Base-by-base conservation (phyloP, 92 coral and sea anemone genomes). In the Parazoanthus darwini region DNA sequence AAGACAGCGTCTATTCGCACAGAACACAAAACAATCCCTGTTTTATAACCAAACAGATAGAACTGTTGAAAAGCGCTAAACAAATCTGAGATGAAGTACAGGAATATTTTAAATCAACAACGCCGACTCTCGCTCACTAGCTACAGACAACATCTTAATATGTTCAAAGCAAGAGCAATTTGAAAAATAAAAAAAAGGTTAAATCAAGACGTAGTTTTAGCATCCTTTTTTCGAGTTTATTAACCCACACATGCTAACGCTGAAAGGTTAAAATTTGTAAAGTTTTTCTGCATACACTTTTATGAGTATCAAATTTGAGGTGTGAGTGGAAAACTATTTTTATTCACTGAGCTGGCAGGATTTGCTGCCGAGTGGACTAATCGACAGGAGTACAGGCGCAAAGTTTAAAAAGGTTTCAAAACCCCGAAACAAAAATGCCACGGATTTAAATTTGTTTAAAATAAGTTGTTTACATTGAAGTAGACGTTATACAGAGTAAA, bases 371-470 rank as follows among this genome's bases (percentile, higher is more conserved):
- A 63, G 25, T 20, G 25, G 67, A 63, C 26, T 63, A 26, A 3
- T 63, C 70, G 22, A 20, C 70, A 4, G 6, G 25, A 20, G 59
- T 11, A 54, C 13, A 0, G 38, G 18, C 44, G 44, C 79, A 75
- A 74, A 74, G 3, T 36, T 36, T 33, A 14, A 15, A 33, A 33
- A 14, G 48, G 14, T 74, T 33, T 33, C 23, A 43, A 22, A 78
- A 22, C 6, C 38, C 43, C 18, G 70, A 26, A 26, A 15, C 0
- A 33, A 4, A 33, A 35, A 6, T 46, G 26, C 20, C 4, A 44
- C 63, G 66, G 4, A 22, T 78, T 48, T 46, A 78, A 78, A 78
- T 78, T 78, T 42, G 63, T 78, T 78, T 78, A 54, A 50, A 79
- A 82, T 71, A 66, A 44, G 37, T 66, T 71, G 65, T 68, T 37